Conservation (phyloP, 2,113 vertebrate species). For the Microtus oregoni region DNA sequence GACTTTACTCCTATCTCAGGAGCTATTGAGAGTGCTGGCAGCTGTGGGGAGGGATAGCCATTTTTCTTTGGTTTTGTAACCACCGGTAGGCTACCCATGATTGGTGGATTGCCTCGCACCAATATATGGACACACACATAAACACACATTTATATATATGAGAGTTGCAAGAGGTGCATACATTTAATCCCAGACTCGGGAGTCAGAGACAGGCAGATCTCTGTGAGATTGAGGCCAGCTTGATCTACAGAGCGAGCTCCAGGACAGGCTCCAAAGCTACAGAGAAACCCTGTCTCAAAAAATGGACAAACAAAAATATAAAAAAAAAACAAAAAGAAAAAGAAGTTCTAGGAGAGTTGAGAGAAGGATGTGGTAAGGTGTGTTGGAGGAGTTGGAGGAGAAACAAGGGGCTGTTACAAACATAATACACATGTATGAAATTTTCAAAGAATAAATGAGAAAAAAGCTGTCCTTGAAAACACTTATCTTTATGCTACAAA, state of each 20-base stretch:
- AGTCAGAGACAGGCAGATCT: neutral
- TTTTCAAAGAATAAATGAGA: neutral
- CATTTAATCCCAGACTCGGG: neutral
- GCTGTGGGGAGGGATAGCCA: neutral
- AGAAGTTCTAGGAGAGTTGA: neutral
- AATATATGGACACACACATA: neutral
- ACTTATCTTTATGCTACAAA: slow-evolving; percentile 11
- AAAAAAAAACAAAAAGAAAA: neutral
- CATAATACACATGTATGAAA: neutral
- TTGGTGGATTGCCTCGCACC: neutral
- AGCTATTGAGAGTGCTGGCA: neutral
- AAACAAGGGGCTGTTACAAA: neutral
- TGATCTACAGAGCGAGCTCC: neutral
- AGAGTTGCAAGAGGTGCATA: neutral
- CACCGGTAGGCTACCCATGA: neutral
- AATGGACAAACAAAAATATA: neutral
- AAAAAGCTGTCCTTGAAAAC: neutral
- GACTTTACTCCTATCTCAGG: neutral
- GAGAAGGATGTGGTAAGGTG: neutral
- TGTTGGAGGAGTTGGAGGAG: neutral
- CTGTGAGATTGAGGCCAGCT: neutral
- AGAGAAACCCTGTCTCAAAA: neutral
- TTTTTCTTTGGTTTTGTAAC: neutral
- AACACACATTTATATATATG: neutral
- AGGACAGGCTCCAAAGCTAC: neutral